These are phyloP conservation scores for Seriola dumerili DNA, from an alignment of 2,113 vertebrate species.

Conservation along the genomic window DNA sequence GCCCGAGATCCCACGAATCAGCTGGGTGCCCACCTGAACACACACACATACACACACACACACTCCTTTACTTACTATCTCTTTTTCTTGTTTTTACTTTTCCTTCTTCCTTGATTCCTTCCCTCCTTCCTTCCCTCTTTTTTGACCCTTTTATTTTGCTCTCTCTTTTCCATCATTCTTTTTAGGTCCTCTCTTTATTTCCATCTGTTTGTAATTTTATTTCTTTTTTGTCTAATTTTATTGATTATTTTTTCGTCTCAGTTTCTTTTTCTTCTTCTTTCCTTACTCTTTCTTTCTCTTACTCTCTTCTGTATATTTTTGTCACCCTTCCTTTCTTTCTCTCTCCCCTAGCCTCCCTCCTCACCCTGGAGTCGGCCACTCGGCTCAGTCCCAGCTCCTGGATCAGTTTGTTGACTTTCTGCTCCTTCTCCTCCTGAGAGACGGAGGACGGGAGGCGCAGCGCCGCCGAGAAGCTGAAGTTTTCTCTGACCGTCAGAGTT, in stretches of 20 bases:
- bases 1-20: conserved; percentile 92
- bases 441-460: conserved; percentile 89
- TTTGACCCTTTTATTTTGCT: no score
- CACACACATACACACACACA: background rate
- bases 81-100: no score
- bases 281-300: no score
- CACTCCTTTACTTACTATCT: no score
- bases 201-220: background rate
- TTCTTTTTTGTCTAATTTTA: no score
- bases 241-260: background rate
- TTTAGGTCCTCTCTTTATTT: no score
- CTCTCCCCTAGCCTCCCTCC: background rate
- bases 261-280: no score
- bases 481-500: conserved; percentile 94
- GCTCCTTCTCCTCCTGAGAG: conserved; percentile 83
- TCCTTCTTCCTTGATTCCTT: no score
- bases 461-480: conserved; percentile 94
- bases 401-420: conserved; percentile 87
- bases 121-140: no score
- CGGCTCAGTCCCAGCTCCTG: conserved; percentile 90
- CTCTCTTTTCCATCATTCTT: no score
- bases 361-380: conserved; percentile 92
- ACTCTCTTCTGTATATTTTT: no score
- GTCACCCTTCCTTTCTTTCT: background rate
- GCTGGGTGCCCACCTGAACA: conserved; percentile 91